phyloP scores from a whole-genome alignment of 2,888 invertebrate species.

The Megamerina dolium region DNA sequence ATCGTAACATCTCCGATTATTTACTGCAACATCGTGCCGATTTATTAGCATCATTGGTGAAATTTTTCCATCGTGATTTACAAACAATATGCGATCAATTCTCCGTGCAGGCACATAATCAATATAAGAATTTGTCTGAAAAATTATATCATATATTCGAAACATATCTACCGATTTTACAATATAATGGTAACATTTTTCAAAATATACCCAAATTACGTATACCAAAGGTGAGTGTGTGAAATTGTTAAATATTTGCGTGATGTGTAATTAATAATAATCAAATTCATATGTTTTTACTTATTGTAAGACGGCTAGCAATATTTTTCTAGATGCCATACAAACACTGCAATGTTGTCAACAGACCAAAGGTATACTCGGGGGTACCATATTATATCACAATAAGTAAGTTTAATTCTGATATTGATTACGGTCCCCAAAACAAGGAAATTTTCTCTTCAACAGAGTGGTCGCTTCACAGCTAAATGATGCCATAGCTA shows the following conservation, averaged over 20 bases:
- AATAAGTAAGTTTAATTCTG: constrained; percentile 62
- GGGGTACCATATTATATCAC: constrained; percentile 80
- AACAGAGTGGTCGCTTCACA: constrained; percentile 76
- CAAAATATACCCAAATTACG: constrained; percentile 74
- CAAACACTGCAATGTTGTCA: constrained; percentile 81
- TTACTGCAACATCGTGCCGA: constrained; percentile 72
- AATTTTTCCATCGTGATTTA: constrained; percentile 80
- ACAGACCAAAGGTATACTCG: constrained; percentile 70
- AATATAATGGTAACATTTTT: constrained; percentile 77
- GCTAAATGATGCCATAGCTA: constrained; percentile 66
- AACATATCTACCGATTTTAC: constrained; percentile 80
- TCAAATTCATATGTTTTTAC: background rate
- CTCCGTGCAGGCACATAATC: constrained; percentile 47
- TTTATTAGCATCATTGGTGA: constrained; percentile 68
- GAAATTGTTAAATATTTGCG: no score
- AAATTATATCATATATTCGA: constrained; percentile 82
- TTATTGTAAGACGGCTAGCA: constrained; percentile 68
- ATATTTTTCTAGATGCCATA: constrained; percentile 79
- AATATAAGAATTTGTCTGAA: constrained; percentile 57
- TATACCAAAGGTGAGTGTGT: constrained; percentile 64
- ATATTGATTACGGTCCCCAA: background rate
- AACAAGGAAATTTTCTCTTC: constrained; percentile 19
- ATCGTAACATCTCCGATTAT: constrained; percentile 78
- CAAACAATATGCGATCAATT: constrained; percentile 60
- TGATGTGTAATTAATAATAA: no score